These are phyloP conservation scores for Aphodius granarius DNA, from an alignment of 2,888 invertebrate genomes.

Conservation along the genomic window DNA sequence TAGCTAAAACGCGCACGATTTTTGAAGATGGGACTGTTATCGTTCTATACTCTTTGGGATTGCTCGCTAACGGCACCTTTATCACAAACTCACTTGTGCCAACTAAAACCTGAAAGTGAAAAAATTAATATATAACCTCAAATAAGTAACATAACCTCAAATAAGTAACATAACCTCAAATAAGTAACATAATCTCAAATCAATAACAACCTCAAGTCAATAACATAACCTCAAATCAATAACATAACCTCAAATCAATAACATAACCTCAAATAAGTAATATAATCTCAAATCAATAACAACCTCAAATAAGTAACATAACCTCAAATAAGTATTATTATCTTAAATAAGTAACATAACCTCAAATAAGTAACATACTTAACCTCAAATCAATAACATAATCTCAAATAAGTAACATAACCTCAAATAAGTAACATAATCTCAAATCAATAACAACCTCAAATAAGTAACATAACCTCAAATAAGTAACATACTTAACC, in stretches of 20 bases:
- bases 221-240: too few relatives aligned
- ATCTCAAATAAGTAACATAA: not conserved
- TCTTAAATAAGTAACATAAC: too few relatives aligned
- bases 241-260: not conserved
- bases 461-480: not conserved
- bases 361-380: not conserved
- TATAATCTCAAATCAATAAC: slow-evolving; percentile 8
- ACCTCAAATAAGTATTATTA: not conserved
- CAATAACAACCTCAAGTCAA: not conserved
- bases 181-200: not conserved
- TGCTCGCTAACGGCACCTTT: slow-evolving; percentile 62
- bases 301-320: too few relatives aligned
- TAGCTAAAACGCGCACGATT: slow-evolving; percentile 74
- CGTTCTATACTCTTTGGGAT: slow-evolving; percentile 59
- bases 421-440: too few relatives aligned
- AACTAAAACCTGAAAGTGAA: slow-evolving; percentile 42
- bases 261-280: too few relatives aligned
- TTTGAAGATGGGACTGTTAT: slow-evolving; percentile 70
- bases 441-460: slow-evolving; percentile 15
- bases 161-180: too few relatives aligned
- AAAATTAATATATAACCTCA: slow-evolving; percentile 15
- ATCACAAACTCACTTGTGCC: slow-evolving; percentile 50
- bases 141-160: not conserved
- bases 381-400: too few relatives aligned
- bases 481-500: too few relatives aligned